Evolutionary conservation across 2,888 invertebrate genomes (phyloP), one percentile per base, ranked within the genome.

Genomic region (Eucera pruinosa): DNA sequence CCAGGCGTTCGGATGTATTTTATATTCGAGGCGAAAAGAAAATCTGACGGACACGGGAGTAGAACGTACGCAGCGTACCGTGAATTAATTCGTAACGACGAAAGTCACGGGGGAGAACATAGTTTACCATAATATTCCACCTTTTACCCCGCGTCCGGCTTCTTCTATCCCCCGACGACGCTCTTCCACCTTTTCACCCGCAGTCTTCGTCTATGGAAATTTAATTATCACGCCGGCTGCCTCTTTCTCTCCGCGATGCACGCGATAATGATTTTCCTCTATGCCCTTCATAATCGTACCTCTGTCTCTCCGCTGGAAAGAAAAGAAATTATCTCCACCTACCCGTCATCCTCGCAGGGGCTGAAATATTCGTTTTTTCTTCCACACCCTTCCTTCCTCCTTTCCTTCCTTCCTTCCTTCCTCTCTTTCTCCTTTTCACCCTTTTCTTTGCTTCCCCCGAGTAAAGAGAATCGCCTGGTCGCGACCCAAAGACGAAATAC

Each of bases 151-250:
- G 15, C n/a, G n/a, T n/a, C n/a, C n/a, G n/a, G 30, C 9, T n/a
- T 64, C 27, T 57, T 60, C 70, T 25, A 61, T 52, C 54, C 77
- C 15, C 55, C 62, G 20, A 39, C 60, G 25, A 9, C 48, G 66
- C 48, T 57, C 45, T 61, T 52, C 48, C 58, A 39, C 27, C 57
- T 65, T 43, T 69, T 65, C 71, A 66, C 52, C 68, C 52, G 58
- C 64, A 66, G 84, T 79, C 80, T 84, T 83, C 83, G 75, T 80
- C 82, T 84, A 79, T 88, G 85, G 83, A 88, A 88, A 90, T 89
- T 89, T 88, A 89, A 89, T 90, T 90, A 88, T 88, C 87, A 80
- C 86, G 78, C 80, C 80, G 82, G 71, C 80, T 68, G 71, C 52
- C 65, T 64, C 66, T 66, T 58, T 71, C 77, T 73, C 77, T 48